A percentile compares a stretch with the other conserved stretches of the same genome.
These are phyloP conservation scores for Megalopta genalis DNA, from an alignment of 1,140 invertebrate species.

Conservation along the genomic window DNA sequence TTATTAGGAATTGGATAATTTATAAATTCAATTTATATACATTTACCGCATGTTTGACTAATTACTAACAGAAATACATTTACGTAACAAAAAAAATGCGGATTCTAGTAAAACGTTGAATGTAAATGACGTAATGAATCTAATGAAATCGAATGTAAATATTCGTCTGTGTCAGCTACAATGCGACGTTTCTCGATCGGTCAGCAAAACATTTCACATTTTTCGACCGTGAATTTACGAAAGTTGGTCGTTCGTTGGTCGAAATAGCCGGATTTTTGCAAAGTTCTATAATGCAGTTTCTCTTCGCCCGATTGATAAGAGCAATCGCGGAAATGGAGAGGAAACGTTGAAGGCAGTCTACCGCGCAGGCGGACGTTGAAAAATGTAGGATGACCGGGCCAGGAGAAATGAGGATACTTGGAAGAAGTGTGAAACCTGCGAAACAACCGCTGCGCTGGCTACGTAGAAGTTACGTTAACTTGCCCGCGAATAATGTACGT, in stretches of 20 bases:
- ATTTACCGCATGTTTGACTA: too few species aligned
- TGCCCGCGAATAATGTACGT: background rate
- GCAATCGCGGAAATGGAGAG: background rate
- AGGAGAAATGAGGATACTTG: constrained; percentile 14
- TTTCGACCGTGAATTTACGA: background rate
- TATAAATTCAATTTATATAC: too few species aligned
- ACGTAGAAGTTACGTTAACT: background rate
- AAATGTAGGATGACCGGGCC: background rate
- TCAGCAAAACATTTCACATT: too few species aligned
- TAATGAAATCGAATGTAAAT: too few species aligned
- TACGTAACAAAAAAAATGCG: too few species aligned
- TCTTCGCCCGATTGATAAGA: background rate
- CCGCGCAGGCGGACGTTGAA: background rate
- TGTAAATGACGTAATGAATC: too few species aligned
- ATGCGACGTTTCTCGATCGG: too few species aligned
- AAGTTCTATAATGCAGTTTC: background rate
- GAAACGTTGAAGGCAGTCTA: background rate
- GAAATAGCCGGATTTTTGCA: background rate
- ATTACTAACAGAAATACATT: too few species aligned
- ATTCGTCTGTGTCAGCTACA: too few species aligned
- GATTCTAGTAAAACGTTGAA: too few species aligned
- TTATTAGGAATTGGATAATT: too few species aligned
- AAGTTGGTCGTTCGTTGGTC: background rate
- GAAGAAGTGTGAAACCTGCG: background rate
- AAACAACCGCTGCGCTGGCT: background rate